Evolutionary conservation across 2,113 vertebrate species (phyloP), one percentile per base, ranked within the genome.

Genomic region (Engystomops pustulosus): DNA sequence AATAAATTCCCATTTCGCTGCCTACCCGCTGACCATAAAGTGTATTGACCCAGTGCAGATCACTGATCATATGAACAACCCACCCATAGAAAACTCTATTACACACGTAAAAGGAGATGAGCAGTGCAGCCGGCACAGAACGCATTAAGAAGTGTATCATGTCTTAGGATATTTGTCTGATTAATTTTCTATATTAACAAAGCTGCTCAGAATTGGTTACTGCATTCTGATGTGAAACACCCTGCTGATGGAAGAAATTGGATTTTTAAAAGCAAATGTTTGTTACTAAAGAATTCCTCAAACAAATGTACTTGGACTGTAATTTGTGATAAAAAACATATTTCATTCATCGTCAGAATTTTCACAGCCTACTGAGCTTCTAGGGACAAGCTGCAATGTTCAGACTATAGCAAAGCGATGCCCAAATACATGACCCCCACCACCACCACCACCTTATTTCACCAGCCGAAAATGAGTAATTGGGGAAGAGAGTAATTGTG

Each of bases 211-310:
- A 71, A 81, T 70, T 53, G 45, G 79, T 38, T 70, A 68, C 34
- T 25, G 20, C 67, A 38, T 36, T 70, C 32, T 51, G 8, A n/a
- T 68, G 69, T 70, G 79, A 55, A 55, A 81, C 49, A 81, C 67
- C 79, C 79, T 81, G 79, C 79, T 81, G 79, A 51, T 81, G 79
- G 51, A 81, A 70, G 70, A 81, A 81, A 81, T 81, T 81, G 47
- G 79, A 81, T 81, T 81, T 49, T 55, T 81, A 81, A 71, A 71
- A 68, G 62, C 67, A 81, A 55, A 18, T 70, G 67, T 81, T 70
- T 71, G 79, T 55, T 71, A 49, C 65, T 71, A 71, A 81, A 71
- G n/a, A 25, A 30, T 30, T 51, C 79, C 34, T 71, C 12, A 70
- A 55, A 70, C 32, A 81, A 55, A 70, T 81, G 67, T 36, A 44